Conservation (phyloP, 2,888 invertebrate genomes). For the Nasonovia ribisnigri region DNA sequence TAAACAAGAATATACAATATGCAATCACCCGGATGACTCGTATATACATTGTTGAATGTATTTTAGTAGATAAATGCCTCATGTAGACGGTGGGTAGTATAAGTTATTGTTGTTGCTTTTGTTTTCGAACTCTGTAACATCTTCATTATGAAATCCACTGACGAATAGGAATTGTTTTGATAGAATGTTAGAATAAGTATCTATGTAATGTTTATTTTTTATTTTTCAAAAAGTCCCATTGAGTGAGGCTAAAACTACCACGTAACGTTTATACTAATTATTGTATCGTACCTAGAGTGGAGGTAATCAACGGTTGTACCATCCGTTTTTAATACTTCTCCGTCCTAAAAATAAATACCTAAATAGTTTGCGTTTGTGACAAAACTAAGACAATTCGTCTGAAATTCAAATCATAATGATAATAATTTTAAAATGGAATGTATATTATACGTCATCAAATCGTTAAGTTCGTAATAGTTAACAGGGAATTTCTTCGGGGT, state of each 20-base stretch:
- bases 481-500: neutral
- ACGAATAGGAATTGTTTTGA: neutral
- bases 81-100: neutral
- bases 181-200: neutral
- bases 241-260: no score
- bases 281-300: no score
- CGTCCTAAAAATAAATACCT: neutral
- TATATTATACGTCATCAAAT: neutral
- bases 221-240: neutral
- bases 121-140: neutral
- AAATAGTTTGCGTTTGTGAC: neutral
- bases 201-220: neutral
- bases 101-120: neutral
- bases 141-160: neutral
- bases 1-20: neutral
- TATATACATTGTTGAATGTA: neutral
- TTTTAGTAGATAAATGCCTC: neutral
- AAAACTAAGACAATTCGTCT: neutral
- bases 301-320: no score
- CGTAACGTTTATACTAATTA: no score
- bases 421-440: neutral
- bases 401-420: neutral
- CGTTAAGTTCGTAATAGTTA: neutral
- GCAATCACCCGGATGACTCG: neutral
- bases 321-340: no score